Percentiles rank a stretch among this genome's conserved stretches.
These are phyloP conservation scores for Eudasyphora cyanicolor DNA, from an alignment of 2,888 invertebrate species.

Conservation along the genomic window DNA sequence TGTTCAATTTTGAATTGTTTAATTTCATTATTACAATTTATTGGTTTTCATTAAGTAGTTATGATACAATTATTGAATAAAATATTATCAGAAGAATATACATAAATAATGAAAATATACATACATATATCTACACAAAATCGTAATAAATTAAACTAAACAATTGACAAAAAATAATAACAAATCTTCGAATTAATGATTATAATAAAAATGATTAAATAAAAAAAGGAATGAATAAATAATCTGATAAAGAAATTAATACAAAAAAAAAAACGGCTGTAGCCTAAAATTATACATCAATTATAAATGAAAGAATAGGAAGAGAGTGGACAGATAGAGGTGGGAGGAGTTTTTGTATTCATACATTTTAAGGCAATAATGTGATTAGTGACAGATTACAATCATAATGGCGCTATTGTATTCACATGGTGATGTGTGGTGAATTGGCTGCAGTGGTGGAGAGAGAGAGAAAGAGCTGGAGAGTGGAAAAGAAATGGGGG, in stretches of 20 bases:
- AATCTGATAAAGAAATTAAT: background rate
- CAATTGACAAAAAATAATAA: too few species aligned
- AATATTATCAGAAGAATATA: too few species aligned
- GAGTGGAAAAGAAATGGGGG: background rate
- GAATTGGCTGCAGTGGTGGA: background rate
- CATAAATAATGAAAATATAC: too few species aligned
- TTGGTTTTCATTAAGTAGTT: too few species aligned
- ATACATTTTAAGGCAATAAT: background rate
- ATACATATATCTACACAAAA: too few species aligned
- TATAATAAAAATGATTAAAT: too few species aligned
- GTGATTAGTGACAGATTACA: constrained; percentile 10
- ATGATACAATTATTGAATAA: too few species aligned
- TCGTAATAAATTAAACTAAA: too few species aligned
- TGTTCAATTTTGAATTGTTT: too few species aligned
- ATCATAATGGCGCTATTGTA: constrained; percentile 3
- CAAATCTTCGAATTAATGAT: too few species aligned
- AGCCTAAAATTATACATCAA: background rate
- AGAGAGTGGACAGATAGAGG: too few species aligned
- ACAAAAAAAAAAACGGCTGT: background rate
- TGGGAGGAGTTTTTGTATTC: background rate
- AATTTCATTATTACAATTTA: background rate
- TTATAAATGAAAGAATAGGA: background rate
- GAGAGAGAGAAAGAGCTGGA: background rate
- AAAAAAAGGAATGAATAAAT: background rate
- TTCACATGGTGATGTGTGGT: background rate